phyloP scores from a whole-genome alignment of 2,113 vertebrate genomes.

The Sinocyclocheilus anophthalmus region DNA sequence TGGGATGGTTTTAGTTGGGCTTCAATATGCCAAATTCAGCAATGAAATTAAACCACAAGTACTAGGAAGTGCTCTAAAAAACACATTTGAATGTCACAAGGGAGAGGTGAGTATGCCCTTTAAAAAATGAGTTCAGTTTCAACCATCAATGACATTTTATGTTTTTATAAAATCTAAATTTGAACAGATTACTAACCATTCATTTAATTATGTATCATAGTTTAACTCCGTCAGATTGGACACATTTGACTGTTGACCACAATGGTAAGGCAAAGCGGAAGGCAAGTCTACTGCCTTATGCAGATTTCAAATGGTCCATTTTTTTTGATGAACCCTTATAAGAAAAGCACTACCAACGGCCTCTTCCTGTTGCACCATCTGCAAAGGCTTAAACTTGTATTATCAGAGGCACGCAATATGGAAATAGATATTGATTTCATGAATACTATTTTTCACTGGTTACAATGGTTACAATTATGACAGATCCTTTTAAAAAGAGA shows the following conservation, averaged over 20 bases:
- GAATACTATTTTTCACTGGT: slow-evolving; percentile 84
- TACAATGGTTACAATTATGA: slow-evolving; percentile 75
- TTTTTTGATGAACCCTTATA: slow-evolving; percentile 53
- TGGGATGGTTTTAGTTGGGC: not conserved
- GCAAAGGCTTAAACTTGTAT: slow-evolving; percentile 67
- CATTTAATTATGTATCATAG: slow-evolving; percentile 4
- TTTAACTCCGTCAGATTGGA: slow-evolving; percentile 8
- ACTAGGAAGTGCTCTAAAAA: not conserved
- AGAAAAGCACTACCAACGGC: slow-evolving; percentile 64
- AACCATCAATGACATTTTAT: not conserved
- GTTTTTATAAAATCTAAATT: slow-evolving; percentile 57
- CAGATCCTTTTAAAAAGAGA: slow-evolving; percentile 69
- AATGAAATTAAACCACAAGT: not conserved
- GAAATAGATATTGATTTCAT: slow-evolving; percentile 77
- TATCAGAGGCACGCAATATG: slow-evolving; percentile 73
- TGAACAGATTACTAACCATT: slow-evolving; percentile 11
- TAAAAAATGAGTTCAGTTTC: not conserved
- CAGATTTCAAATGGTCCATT: slow-evolving; percentile 33
- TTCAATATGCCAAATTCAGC: not conserved
- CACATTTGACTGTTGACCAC: not conserved
- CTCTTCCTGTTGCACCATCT: slow-evolving; percentile 62
- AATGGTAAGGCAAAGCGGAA: not conserved
- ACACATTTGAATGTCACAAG: not conserved
- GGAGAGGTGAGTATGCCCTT: not conserved
- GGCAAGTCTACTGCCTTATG: slow-evolving; percentile 21